Conservation (phyloP, 1,140 invertebrate species). For the Drosophila arizonae region DNA sequence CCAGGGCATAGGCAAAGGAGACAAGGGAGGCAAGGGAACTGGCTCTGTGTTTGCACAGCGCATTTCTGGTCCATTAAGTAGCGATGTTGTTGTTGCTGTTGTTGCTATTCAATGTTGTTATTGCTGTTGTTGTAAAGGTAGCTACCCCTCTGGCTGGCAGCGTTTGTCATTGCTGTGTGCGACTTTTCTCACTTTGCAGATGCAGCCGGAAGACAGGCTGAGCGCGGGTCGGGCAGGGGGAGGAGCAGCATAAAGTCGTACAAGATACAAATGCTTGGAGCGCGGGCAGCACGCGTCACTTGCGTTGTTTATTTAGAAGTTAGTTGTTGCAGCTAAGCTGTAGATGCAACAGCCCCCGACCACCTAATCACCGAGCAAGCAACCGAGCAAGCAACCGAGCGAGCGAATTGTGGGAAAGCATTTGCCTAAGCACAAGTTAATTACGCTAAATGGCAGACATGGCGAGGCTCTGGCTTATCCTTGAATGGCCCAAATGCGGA, state of each 20-base stretch:
- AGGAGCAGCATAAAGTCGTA: slow-evolving; percentile 13
- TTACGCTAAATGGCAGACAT: slow-evolving; percentile 57
- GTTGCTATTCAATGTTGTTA: slow-evolving; percentile 11
- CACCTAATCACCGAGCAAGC: slow-evolving; percentile 36
- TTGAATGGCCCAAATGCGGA: slow-evolving; percentile 39
- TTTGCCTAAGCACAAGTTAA: slow-evolving; percentile 50
- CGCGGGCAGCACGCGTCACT: slow-evolving; percentile 59
- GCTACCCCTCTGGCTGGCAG: slow-evolving; percentile 27
- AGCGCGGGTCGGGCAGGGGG: not conserved
- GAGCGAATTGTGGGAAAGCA: slow-evolving; percentile 57
- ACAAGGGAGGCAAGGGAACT: slow-evolving; percentile 9
- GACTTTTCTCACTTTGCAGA: slow-evolving; percentile 73
- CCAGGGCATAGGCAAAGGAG: not conserved
- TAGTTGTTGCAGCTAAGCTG: slow-evolving; percentile 55
- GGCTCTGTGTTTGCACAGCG: slow-evolving; percentile 70
- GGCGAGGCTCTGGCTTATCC: slow-evolving; percentile 26
- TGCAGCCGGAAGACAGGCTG: not conserved
- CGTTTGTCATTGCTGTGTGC: slow-evolving; percentile 77
- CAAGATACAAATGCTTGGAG: slow-evolving; percentile 64
- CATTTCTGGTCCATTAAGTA: slow-evolving; percentile 81
- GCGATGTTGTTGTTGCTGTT: slow-evolving; percentile 37
- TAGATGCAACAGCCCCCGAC: slow-evolving; percentile 34
- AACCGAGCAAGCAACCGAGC: not conserved
- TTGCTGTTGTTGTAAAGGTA: slow-evolving; percentile 55
- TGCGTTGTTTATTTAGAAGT: slow-evolving; percentile 67